phyloP scores from a whole-genome alignment of 2,113 vertebrate genomes.

The Hemiscyllium ocellatum region DNA sequence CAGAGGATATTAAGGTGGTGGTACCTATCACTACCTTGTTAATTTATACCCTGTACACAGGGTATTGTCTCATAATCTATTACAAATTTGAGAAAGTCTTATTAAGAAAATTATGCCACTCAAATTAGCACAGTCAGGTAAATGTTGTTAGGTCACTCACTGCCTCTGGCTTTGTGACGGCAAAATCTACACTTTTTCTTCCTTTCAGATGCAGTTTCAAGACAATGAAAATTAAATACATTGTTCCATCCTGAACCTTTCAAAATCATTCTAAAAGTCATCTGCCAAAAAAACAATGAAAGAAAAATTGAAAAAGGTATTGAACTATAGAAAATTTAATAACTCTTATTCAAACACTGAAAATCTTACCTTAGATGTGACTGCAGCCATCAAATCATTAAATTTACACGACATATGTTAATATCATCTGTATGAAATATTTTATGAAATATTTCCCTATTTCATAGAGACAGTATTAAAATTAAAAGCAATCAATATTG shows the following conservation, averaged over 20 bases:
- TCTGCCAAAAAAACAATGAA: background rate
- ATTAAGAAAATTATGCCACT: background rate
- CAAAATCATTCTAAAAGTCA: background rate
- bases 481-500: conserved; percentile 2
- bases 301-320: background rate
- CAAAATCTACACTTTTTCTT: background rate
- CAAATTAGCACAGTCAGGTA: background rate
- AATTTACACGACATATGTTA: background rate
- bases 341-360: conserved; percentile 6
- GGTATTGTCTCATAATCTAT: background rate
- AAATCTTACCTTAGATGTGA: background rate
- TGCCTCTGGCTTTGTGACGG: background rate
- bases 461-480: background rate
- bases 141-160: background rate
- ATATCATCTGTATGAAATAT: background rate
- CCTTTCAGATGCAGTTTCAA: background rate
- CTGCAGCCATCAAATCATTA: background rate
- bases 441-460: conserved; percentile 8
- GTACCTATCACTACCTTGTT: background rate
- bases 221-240: background rate
- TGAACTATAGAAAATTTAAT: background rate
- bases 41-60: background rate
- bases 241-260: background rate
- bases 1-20: background rate
- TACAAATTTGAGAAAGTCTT: background rate